Evolutionary conservation across 2,113 vertebrate species (phyloP), one percentile per base, ranked within the genome.

Genomic region (Cavia porcellus): DNA sequence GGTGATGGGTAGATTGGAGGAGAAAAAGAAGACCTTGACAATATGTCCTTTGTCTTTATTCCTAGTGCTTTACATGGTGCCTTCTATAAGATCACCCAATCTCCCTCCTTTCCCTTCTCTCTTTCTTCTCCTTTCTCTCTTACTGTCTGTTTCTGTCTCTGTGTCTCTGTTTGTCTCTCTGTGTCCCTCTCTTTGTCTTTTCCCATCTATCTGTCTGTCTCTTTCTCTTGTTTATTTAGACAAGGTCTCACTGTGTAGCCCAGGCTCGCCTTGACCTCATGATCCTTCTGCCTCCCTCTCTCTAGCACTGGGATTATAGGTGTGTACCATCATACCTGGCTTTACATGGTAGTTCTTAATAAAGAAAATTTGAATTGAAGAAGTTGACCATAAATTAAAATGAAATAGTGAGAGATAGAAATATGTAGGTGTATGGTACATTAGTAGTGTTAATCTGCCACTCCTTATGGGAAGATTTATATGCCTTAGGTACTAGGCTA

Each of bases 331-430:
- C 25, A 28, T 77, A 9, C 74, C 25, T 77, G 25, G 25, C 47
- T 80, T 80, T 80, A 52, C 25, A 30, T 47, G 72, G 15, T 84
- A 86, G 38, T 89, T 86, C 50, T 94, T 86, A 74, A 79, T 92
- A 85, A 94, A 86, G 5, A 55, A 72, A 79, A 7, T 90, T 87
- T 81, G 24, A 86, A 62, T 82, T 38, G 47, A 68, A 80, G 68
- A 90, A 70, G 68, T 47, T 92, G 30, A 13, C n/a, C 47, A 62
- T 62, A 90, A 92, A 50, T 92, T 92, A 86, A 92, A 97, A 70
- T 94, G 68, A 88, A 72, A n/a, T 64, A 61, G 20, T 64, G 47
- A 90, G 24, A 83, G 14, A 3, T 45, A 0, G 62, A 64, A 70
- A 96, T 87, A 50, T 81, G 72, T 91, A 61, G 10, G 7, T 82